These are phyloP conservation scores for Pollimyrus isidori DNA, from an alignment of 2,113 vertebrate species.

Conservation along the genomic window DNA sequence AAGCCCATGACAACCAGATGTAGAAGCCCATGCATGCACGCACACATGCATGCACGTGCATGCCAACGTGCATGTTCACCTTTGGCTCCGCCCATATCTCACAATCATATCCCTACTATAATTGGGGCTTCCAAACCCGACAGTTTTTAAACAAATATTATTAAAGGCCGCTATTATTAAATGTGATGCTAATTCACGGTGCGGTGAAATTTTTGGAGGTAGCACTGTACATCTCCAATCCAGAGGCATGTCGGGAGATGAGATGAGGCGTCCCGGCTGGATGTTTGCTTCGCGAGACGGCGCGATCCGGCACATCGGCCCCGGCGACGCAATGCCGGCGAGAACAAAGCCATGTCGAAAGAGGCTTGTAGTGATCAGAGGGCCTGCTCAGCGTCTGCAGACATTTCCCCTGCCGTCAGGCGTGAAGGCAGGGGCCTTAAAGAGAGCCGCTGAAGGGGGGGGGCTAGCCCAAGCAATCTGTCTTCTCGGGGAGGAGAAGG, in stretches of 20 bases:
- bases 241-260: slow-evolving; percentile 29
- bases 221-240: slow-evolving; percentile 41
- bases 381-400: slow-evolving; percentile 42
- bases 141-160: background rate
- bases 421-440: slow-evolving; percentile 39
- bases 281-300: slow-evolving; percentile 36
- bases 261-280: slow-evolving; percentile 26
- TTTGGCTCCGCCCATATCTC: background rate
- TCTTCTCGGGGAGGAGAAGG: slow-evolving; percentile 25
- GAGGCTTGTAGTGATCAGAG: slow-evolving; percentile 39
- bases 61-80: background rate
- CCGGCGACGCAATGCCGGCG: slow-evolving; percentile 34
- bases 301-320: slow-evolving; percentile 23
- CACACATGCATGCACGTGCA: background rate
- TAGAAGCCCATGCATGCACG: background rate
- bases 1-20: background rate
- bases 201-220: slow-evolving; percentile 35
- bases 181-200: slow-evolving; percentile 33
- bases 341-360: slow-evolving; percentile 39
- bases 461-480: slow-evolving; percentile 50
- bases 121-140: background rate
- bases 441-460: slow-evolving; percentile 48
- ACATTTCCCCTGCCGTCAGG: slow-evolving; percentile 49
- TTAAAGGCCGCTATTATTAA: slow-evolving; percentile 35
- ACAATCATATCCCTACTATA: background rate